Conservation (phyloP, 2,888 invertebrate species). For the Drosophila meridionalis region DNA sequence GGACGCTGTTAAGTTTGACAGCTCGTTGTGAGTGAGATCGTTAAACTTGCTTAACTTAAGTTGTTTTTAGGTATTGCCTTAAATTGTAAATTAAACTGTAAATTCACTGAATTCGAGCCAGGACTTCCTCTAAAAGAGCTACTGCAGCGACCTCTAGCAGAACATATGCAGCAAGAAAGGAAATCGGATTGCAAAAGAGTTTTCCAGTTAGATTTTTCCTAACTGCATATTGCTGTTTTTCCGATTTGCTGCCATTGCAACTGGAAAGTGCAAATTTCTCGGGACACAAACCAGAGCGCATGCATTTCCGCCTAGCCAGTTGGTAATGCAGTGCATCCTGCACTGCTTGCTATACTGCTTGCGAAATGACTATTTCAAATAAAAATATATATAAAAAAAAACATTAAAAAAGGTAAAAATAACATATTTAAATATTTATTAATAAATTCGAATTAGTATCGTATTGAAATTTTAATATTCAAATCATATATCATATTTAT, state of each 20-base stretch:
- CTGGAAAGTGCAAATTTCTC: conserved; percentile 46
- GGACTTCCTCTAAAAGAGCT: not conserved
- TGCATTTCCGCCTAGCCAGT: conserved; percentile 22
- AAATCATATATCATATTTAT: no score
- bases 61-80: conserved; percentile 16
- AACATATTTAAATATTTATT: not conserved
- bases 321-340: conserved; percentile 41
- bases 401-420: not conserved
- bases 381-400: not conserved
- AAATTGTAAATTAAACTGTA: conserved; percentile 1
- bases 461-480: no score
- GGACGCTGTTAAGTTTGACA: conserved; percentile 77
- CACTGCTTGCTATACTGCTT: conserved; percentile 69
- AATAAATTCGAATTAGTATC: not conserved
- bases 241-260: conserved; percentile 33
- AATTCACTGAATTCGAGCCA: conserved; percentile 19
- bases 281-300: conserved; percentile 64
- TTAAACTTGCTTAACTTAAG: conserved; percentile 14
- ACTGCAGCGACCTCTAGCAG: conserved; percentile 47
- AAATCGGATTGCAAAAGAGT: not conserved
- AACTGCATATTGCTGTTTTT: conserved; percentile 7
- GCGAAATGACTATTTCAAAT: not conserved
- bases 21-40: conserved; percentile 28
- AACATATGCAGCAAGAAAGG: not conserved
- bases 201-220: conserved; percentile 37